Evolutionary conservation across 2,888 invertebrate species (phyloP).

Genomic region (Scaeva pyrastri): DNA sequence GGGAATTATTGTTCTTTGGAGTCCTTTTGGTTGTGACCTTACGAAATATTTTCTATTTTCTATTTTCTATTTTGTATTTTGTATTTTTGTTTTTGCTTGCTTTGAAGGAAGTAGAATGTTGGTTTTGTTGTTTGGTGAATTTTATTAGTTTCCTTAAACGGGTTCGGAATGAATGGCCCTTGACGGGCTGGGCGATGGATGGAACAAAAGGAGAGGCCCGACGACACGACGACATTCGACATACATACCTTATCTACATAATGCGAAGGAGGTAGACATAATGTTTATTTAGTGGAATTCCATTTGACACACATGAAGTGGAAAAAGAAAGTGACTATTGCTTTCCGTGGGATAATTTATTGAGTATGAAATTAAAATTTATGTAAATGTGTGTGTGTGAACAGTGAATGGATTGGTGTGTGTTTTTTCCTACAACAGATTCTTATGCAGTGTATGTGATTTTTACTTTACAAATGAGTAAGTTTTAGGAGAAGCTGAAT

Average conservation of each 20-base stretch:
- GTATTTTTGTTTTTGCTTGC: constrained; percentile 26
- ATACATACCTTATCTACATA: not conserved
- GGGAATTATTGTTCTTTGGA: constrained; percentile 63
- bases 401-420: too few relatives aligned
- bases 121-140: constrained; percentile 27
- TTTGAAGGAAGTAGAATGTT: constrained; percentile 21
- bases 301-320: constrained; percentile 62
- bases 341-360: constrained; percentile 54
- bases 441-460: too few relatives aligned
- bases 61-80: not conserved
- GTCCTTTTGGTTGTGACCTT: constrained; percentile 42
- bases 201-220: not conserved
- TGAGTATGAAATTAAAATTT: constrained; percentile 63
- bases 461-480: too few relatives aligned
- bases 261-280: constrained; percentile 14
- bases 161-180: constrained; percentile 52
- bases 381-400: not conserved
- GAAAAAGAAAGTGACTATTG: constrained; percentile 44
- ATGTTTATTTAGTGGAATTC: constrained; percentile 54
- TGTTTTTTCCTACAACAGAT: too few relatives aligned
- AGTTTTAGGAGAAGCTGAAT: too few relatives aligned
- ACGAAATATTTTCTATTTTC: constrained; percentile 26
- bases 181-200: not conserved
- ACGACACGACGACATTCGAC: not conserved
- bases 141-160: constrained; percentile 62